Base-by-base conservation (phyloP, 2,113 vertebrate genomes). In the Morone chrysops region DNA sequence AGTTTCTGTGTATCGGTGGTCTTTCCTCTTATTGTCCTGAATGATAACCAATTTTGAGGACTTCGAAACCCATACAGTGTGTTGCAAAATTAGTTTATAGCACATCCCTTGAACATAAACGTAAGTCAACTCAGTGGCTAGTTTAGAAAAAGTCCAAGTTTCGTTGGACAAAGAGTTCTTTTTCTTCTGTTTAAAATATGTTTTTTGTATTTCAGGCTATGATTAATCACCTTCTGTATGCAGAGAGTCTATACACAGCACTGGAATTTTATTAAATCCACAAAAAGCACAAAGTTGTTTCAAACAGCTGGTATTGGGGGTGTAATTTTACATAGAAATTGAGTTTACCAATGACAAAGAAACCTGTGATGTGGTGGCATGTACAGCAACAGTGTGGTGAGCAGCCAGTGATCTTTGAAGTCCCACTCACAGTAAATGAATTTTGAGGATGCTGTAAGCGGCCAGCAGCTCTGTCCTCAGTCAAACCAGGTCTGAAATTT, bases 381-480 rank as follows among this genome's bases (percentile, higher is more conserved):
- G 45, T 59, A 53, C 12, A 63, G 76, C n/a, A 62, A 59, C 53
- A 31, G 69, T 17, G 14, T 4, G 9, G 18, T 13, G 48, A 60
- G 20, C 51, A 48, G 78, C 43, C 40, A 38, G 76, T 70, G 56
- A 83, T 85, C 65, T 85, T 83, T 80, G 74, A 83, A 80, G 80
- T 86, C 72, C 36, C 31, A 5, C 50, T 63, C 43, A 65, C 4
- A 43, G 54, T 41, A 63, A 82, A 51, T 76, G 67, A 53, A 80
- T 82, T 77, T 31, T 69, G 38, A 83, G 31, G 40, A 43, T 0
- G 40, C 51, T 70, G 80, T 38, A 25, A 74, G 65, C 9, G 6
- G 51, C 50, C 50, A 53, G 60, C 14, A 5, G 60, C 53, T 76
- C 57, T 17, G 17, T 56, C 54, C 17, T 9, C 31, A 57, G 48